Evolutionary conservation across 2,888 invertebrate genomes (phyloP).

Genomic region (Leptopilina syphax): DNA sequence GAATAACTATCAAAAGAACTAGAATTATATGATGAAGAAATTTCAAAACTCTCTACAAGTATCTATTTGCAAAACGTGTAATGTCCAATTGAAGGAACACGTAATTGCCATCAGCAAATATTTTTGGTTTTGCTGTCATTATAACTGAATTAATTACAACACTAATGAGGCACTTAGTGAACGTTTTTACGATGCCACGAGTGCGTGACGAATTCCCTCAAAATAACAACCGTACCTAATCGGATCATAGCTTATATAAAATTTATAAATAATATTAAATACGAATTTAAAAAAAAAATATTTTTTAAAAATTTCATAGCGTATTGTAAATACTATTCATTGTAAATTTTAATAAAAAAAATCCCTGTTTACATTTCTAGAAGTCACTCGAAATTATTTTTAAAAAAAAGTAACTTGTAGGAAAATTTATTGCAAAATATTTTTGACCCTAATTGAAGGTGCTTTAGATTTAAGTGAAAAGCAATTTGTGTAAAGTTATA

Average conservation of each 20-base stretch:
- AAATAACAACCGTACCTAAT: conserved; percentile 62
- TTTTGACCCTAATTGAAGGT: conserved; percentile 31
- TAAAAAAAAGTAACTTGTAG: not conserved
- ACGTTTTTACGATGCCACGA: conserved; percentile 57
- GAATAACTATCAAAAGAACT: too few species aligned
- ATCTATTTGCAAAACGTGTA: not conserved
- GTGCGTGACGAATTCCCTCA: conserved; percentile 59
- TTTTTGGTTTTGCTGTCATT: conserved; percentile 51
- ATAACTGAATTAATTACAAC: conserved; percentile 63
- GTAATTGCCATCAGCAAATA: conserved; percentile 30
- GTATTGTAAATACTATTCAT: too few species aligned
- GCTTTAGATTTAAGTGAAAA: conserved; percentile 29
- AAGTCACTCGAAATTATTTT: too few species aligned
- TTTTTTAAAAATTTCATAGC: too few species aligned
- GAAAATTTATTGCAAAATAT: conserved; percentile 7
- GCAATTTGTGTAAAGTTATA: conserved; percentile 32
- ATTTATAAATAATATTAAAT: too few species aligned
- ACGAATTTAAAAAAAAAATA: too few species aligned
- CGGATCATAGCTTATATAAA: conserved; percentile 45
- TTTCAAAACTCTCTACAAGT: not conserved
- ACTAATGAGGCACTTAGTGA: conserved; percentile 64
- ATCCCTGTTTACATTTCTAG: too few species aligned
- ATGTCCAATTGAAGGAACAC: not conserved
- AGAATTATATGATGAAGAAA: not conserved
- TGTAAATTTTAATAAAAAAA: too few species aligned